A percentile compares a stretch with the other conserved stretches of the same genome.
Conservation (phyloP, 1,140 invertebrate species). For the Cotesia chilonis region DNA sequence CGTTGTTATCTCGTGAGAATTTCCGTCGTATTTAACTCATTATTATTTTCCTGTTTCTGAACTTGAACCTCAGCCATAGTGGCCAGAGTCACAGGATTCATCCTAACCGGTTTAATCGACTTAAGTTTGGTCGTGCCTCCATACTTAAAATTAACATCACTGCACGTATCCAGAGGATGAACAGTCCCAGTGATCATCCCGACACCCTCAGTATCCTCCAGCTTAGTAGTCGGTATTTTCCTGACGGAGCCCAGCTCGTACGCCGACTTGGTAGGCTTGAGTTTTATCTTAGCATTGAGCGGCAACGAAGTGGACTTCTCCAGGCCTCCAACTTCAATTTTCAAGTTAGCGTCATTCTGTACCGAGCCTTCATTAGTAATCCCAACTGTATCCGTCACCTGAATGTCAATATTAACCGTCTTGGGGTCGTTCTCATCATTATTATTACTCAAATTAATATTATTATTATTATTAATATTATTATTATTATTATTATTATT, state of each 20-base stretch:
- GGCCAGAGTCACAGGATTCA: constrained; percentile 24
- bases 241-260: constrained; percentile 66
- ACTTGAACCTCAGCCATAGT: constrained; percentile 27
- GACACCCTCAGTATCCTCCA: constrained; percentile 57
- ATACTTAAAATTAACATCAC: constrained; percentile 73
- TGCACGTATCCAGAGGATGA: constrained; percentile 69
- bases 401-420: constrained; percentile 61
- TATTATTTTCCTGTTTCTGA: constrained; percentile 50
- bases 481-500: neutral
- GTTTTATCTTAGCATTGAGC: constrained; percentile 56
- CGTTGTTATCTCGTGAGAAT: constrained; percentile 61
- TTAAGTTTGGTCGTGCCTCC: constrained; percentile 75
- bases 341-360: constrained; percentile 47
- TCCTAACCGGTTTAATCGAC: constrained; percentile 62
- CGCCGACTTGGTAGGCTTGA: constrained; percentile 65
- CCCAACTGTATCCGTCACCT: constrained; percentile 56
- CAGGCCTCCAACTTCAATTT: constrained; percentile 47
- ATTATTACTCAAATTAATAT: constrained; percentile 29
- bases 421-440: constrained; percentile 62
- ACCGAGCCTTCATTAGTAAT: constrained; percentile 35
- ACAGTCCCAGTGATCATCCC: constrained; percentile 55
- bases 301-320: constrained; percentile 60
- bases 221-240: constrained; percentile 63
- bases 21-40: constrained; percentile 49
- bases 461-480: neutral